Conservation (phyloP, 2,888 invertebrate species). For the Sarcophaga variegata region DNA sequence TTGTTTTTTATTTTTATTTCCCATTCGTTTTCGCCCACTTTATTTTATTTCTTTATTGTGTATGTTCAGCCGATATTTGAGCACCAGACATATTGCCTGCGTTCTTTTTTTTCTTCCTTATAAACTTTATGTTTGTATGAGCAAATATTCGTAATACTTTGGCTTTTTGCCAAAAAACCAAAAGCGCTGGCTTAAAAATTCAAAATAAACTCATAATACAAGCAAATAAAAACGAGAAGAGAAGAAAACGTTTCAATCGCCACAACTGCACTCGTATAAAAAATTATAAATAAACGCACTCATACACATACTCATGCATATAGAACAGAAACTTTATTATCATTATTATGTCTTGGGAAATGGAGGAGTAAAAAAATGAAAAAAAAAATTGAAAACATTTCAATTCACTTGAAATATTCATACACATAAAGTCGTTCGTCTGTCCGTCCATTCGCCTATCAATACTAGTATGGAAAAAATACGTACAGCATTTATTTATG, state of each 20-base stretch:
- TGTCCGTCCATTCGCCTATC: neutral
- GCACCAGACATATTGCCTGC: neutral
- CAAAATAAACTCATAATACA: slow-evolving; percentile 43
- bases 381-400: slow-evolving; percentile 19
- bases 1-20: too few species aligned
- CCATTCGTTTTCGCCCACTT: too few species aligned
- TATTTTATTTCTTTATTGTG: slow-evolving; percentile 1
- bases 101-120: neutral
- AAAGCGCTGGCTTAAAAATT: slow-evolving; percentile 45
- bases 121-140: slow-evolving; percentile 7
- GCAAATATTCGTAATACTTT: slow-evolving; percentile 33
- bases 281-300: neutral
- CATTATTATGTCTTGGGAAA: slow-evolving; percentile 14
- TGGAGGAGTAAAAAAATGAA: neutral
- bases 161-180: slow-evolving; percentile 49
- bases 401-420: slow-evolving; percentile 43
- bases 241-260: slow-evolving; percentile 3
- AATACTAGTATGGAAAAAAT: slow-evolving; percentile 13
- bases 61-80: slow-evolving; percentile 3
- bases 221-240: slow-evolving; percentile 23
- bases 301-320: neutral
- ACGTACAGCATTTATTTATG: neutral
- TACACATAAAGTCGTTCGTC: neutral
- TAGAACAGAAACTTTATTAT: slow-evolving; percentile 5
- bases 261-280: neutral